These are phyloP conservation scores for Atopsyche davidsoni DNA, from an alignment of 1,140 invertebrate species.

Conservation along the genomic window DNA sequence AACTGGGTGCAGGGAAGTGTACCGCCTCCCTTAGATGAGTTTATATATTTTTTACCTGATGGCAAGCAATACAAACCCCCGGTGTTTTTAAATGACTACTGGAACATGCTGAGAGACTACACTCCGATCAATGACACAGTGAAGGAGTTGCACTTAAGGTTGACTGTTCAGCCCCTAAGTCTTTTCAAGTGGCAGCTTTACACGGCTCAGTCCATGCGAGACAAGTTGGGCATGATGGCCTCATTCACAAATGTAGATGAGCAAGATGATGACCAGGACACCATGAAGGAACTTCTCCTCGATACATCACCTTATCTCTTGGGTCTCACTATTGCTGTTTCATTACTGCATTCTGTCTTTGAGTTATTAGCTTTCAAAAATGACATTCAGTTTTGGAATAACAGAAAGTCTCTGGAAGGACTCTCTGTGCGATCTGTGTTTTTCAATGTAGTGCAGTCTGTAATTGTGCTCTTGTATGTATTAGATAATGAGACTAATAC, in stretches of 20 bases:
- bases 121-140: slow-evolving; percentile 85
- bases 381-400: slow-evolving; percentile 99
- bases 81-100: slow-evolving; percentile 96
- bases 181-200: slow-evolving; percentile 98
- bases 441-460: slow-evolving; percentile 96
- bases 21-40: slow-evolving; percentile 88
- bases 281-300: slow-evolving; percentile 91
- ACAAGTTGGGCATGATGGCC: slow-evolving; percentile 64
- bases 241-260: slow-evolving; percentile 58
- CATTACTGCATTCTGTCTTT: slow-evolving; percentile 94
- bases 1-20: slow-evolving; percentile 85
- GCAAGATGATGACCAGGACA: slow-evolving; percentile 92
- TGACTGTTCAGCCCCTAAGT: slow-evolving; percentile 92
- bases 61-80: slow-evolving; percentile 88
- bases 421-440: slow-evolving; percentile 97
- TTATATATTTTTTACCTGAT: slow-evolving; percentile 80
- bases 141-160: slow-evolving; percentile 59
- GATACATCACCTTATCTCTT: slow-evolving; percentile 97
- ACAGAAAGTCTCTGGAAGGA: slow-evolving; percentile 93
- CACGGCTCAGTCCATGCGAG: slow-evolving; percentile 87
- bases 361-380: slow-evolving; percentile 99
- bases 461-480: slow-evolving; percentile 93
- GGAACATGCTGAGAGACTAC: slow-evolving; percentile 97
- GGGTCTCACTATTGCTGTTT: slow-evolving; percentile 86
- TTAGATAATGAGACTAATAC: slow-evolving; percentile 98